Evolutionary conservation across 1,140 invertebrate species (phyloP), one percentile per base, ranked within the genome.

Genomic region (Drosophila parabipectinata): DNA sequence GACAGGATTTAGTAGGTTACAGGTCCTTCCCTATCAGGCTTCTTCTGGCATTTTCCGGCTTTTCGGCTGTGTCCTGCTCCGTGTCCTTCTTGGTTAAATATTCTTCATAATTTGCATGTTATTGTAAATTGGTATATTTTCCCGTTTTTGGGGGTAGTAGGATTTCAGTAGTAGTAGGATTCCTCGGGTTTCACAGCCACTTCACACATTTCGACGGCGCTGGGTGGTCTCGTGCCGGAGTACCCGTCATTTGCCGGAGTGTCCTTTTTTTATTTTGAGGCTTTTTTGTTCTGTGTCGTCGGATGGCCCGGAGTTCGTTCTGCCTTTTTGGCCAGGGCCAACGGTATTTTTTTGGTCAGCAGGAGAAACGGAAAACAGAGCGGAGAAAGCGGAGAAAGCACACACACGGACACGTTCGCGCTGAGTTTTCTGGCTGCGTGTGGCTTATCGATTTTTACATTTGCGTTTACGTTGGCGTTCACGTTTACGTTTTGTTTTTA

Each of bases 391-490:
- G 18, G 44, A 18, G 44, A 47, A 47, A 21, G 44, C 28, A 68
- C 66, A 68, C 74, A 82, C 79, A 82, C 75, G 80, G 81, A 77
- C 81, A 84, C 81, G 81, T 80, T 81, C 76, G 82, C 81, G 83
- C 75, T 76, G 60, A 67, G 82, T 87, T 85, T 72, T 78, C 82
- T 85, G 78, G 78, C 83, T 87, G 82, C 83, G 83, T 88, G 79
- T 87, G 83, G 82, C 80, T 88, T 87, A 87, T 87, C 83, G 82
- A 87, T 87, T 87, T 87, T 87, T 87, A 87, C 84, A 87, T 87
- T 87, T 78, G 78, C 83, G 82, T 85, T 87, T 81, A 80, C 81
- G 82, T 85, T 84, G 76, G 72, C 79, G 79, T 87, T 87, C 79
- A 73, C 51, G 45, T 87, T 87, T 84, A 73, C 51, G 45, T 79